Evolutionary conservation across 2,888 invertebrate genomes (phyloP).

Genomic region (Drosophila pseudotalamancana): DNA sequence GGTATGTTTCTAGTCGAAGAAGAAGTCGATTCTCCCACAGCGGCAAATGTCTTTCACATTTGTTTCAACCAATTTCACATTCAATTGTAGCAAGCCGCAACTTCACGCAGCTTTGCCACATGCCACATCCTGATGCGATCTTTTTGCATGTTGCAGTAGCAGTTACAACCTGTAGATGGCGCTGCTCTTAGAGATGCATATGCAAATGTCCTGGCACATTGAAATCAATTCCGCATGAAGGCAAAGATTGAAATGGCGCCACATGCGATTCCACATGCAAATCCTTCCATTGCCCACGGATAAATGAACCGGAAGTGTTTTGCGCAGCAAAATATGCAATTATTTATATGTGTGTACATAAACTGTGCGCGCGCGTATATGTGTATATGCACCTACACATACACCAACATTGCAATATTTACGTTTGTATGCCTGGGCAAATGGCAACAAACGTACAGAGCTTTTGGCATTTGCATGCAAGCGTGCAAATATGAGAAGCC

Average conservation of each 20-base stretch:
- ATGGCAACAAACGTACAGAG: slow-evolving; percentile 37
- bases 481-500: slow-evolving; percentile 55
- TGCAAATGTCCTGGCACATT: slow-evolving; percentile 33
- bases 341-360: slow-evolving; percentile 29
- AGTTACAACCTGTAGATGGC: slow-evolving; percentile 28
- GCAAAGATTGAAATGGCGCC: slow-evolving; percentile 45
- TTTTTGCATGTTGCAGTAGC: slow-evolving; percentile 15
- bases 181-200: slow-evolving; percentile 14
- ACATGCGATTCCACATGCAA: slow-evolving; percentile 22
- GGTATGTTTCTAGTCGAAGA: background rate
- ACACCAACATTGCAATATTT: background rate
- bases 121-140: slow-evolving; percentile 16
- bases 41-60: background rate
- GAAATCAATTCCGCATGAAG: slow-evolving; percentile 48
- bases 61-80: slow-evolving; percentile 6
- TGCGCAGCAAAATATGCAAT: slow-evolving; percentile 60
- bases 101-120: slow-evolving; percentile 1
- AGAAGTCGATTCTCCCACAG: background rate
- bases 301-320: slow-evolving; percentile 75
- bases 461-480: slow-evolving; percentile 60
- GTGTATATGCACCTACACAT: background rate
- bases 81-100: background rate
- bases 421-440: slow-evolving; percentile 11
- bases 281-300: slow-evolving; percentile 25
- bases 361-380: slow-evolving; percentile 1